A percentile compares a stretch with the other conserved stretches of the same genome.
phyloP scores from a whole-genome alignment of 2,797 vertebrate species.

The Petrocephalus schoutedeni region DNA sequence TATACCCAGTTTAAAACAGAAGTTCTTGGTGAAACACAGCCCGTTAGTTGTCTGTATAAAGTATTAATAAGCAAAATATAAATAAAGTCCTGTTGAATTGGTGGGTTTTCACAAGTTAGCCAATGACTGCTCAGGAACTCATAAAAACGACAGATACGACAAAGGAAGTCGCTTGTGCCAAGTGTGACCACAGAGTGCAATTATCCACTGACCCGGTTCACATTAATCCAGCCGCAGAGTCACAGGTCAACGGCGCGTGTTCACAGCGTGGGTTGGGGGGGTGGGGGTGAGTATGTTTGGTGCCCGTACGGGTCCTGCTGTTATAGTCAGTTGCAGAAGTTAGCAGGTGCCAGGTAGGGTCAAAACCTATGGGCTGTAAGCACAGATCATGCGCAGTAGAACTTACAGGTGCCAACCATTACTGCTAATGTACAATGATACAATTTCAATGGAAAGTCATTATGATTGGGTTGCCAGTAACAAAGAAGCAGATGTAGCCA shows the following conservation, averaged over 20 bases:
- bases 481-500: not conserved
- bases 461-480: too few species aligned
- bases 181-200: slow-evolving; percentile 8
- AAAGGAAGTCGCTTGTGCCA: not conserved
- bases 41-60: not conserved
- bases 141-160: not conserved
- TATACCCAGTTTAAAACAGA: not conserved
- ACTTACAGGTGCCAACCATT: too few species aligned
- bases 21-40: not conserved
- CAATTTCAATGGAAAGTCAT: too few species aligned
- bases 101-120: not conserved
- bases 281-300: not conserved
- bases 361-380: not conserved
- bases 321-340: not conserved
- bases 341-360: not conserved
- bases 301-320: not conserved
- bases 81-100: not conserved
- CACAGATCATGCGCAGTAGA: too few species aligned
- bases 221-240: not conserved
- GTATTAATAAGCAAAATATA: not conserved
- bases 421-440: too few species aligned
- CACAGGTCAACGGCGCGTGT: not conserved
- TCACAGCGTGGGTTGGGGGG: not conserved
- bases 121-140: not conserved
- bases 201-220: not conserved